Evolutionary conservation across 2,113 vertebrate genomes (phyloP).

Genomic region (Pomatostomus ruficeps): DNA sequence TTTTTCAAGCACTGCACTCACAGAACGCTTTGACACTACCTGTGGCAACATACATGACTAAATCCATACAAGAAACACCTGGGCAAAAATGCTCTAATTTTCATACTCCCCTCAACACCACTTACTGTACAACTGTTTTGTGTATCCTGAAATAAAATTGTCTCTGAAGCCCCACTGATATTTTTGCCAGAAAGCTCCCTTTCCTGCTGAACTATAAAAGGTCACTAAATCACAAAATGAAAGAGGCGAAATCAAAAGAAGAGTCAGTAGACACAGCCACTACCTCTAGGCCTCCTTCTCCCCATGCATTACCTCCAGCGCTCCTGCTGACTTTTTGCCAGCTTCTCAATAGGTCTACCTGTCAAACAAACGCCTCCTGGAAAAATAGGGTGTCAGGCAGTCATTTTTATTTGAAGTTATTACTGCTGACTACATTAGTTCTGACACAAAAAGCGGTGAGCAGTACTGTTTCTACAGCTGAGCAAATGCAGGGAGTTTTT

Average conservation of each 20-base stretch:
- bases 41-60: not conserved
- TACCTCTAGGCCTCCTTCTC: not conserved
- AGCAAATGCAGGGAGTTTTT: fast-evolving
- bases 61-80: not conserved
- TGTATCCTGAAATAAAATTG: not conserved
- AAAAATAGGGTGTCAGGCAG: not conserved
- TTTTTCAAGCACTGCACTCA: not conserved
- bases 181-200: not conserved
- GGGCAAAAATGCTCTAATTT: not conserved
- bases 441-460: not conserved
- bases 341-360: not conserved
- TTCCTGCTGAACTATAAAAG: not conserved
- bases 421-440: not conserved
- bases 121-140: not conserved
- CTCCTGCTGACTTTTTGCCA: not conserved
- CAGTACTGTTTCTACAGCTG: not conserved
- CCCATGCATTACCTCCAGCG: fast-evolving
- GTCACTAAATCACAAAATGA: not conserved
- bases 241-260: not conserved
- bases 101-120: not conserved
- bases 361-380: not conserved
- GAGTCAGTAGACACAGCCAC: not conserved
- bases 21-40: not conserved
- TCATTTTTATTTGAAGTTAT: not conserved
- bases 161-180: not conserved